A percentile compares a stretch with the other conserved stretches of the same genome.
Conservation (phyloP, 1,140 invertebrate species). For the Trachymyrmex septentrionalis region DNA sequence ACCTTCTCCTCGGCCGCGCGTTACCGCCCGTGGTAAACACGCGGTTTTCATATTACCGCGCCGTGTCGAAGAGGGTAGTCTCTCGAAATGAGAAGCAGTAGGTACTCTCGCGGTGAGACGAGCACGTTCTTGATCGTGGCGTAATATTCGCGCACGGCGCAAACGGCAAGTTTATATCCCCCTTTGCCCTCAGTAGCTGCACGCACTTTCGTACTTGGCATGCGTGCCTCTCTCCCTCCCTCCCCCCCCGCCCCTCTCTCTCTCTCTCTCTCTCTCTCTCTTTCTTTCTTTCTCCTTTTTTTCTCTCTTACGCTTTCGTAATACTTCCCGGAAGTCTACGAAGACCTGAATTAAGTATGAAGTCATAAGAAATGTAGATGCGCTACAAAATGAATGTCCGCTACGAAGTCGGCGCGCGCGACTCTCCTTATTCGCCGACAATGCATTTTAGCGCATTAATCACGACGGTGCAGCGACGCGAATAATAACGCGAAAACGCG, state of each 20-base stretch:
- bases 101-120: slow-evolving; percentile 2
- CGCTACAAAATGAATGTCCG: slow-evolving; percentile 56
- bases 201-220: slow-evolving; percentile 34
- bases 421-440: slow-evolving; percentile 35
- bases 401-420: slow-evolving; percentile 30
- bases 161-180: slow-evolving; percentile 36
- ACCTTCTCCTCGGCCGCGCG: background rate
- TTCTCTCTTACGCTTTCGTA: slow-evolving; percentile 4
- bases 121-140: slow-evolving; percentile 47
- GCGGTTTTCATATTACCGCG: slow-evolving; percentile 54
- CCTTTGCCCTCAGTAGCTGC: background rate
- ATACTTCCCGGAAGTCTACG: slow-evolving; percentile 55
- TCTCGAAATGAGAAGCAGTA: slow-evolving; percentile 37
- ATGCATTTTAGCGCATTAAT: slow-evolving; percentile 52
- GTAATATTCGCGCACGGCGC: slow-evolving; percentile 35
- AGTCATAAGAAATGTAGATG: slow-evolving; percentile 61
- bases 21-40: slow-evolving; percentile 44
- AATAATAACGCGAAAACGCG: slow-evolving; percentile 45
- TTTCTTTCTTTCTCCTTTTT: background rate
- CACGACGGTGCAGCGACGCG: slow-evolving; percentile 18
- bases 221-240: background rate
- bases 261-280: too few relatives aligned
- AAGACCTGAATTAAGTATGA: slow-evolving; percentile 56
- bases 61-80: slow-evolving; percentile 41
- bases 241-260: too few relatives aligned